Evolutionary conservation across 2,888 invertebrate genomes (phyloP), one percentile per base, ranked within the genome.

Genomic region (Slavum lentiscoides): DNA sequence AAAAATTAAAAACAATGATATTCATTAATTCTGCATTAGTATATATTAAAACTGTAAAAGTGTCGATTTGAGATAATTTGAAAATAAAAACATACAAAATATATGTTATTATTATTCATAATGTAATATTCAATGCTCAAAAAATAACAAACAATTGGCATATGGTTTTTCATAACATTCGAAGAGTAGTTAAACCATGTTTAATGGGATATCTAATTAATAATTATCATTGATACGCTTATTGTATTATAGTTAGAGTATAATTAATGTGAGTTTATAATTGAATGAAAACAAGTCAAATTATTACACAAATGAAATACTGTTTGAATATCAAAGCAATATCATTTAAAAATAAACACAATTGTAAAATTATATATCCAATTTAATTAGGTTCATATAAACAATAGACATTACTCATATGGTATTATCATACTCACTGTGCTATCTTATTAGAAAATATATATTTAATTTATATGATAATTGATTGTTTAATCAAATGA

Each of bases 1-100:
- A 83, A 83, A 81, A 82, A 67, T 59, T 67, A 59, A 21, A 59
- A 4, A 6, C 19, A 55, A 5, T 55, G 4, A 0, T 55, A 55
- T 55, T 55, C 17, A 19, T 55, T 55, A 19, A 49, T 13, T 49
- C 11, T 49, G 3, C 49, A 15, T 49, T 13, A 43, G 43, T 43
- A 49, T 3, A 49, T 49, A 2, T 15, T 49, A 43, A 15, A 53
- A 53, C 4, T 19, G 2, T 55, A 19, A 55, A 39, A 55, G 19
- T 55, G 6, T 55, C 19, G 19, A 55, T 55, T 55, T 55, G 6
- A 55, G 3, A 55, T 55, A 55, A 19, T 55, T 19, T 11, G 1
- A 55, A 55, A 55, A 19, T 19, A 55, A 7, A 19, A 19, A 55
- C 53, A 55, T 55, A 19, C 1, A 19, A 17, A 55, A 55, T 55